Percentiles rank a stretch among this genome's conserved stretches.
Conservation (phyloP, 37 sponge, comb jelly and placozoan species). For the Geodia barretti region DNA sequence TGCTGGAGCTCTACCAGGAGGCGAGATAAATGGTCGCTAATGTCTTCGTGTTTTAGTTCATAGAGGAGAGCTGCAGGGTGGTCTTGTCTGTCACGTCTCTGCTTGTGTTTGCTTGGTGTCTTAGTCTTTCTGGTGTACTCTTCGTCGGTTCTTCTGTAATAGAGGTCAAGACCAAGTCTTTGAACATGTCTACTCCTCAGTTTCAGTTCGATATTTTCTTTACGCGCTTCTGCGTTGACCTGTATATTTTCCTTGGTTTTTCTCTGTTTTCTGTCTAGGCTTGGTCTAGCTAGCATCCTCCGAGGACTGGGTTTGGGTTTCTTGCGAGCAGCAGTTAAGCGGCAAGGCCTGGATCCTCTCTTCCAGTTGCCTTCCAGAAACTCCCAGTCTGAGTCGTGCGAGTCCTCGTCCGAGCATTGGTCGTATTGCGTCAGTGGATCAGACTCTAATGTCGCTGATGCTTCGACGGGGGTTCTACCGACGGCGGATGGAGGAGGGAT, state of each 20-base stretch:
- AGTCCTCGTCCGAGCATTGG: too few relatives aligned
- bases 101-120: neutral
- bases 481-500: too few relatives aligned
- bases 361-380: too few relatives aligned
- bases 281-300: neutral
- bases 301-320: neutral
- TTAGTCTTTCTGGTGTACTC: neutral
- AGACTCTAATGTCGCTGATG: too few relatives aligned
- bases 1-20: conserved; percentile 29
- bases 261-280: neutral
- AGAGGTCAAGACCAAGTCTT: conserved; percentile 5
- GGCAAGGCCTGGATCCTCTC: neutral
- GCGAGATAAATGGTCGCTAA: neutral
- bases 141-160: neutral
- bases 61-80: conserved; percentile 19
- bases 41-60: conserved; percentile 7
- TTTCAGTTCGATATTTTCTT: conserved; percentile 4
- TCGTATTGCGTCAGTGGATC: too few relatives aligned
- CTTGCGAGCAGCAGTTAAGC: neutral
- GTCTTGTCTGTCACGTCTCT: neutral
- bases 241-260: neutral
- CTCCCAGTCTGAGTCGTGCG: too few relatives aligned
- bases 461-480: too few relatives aligned
- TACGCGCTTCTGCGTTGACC: neutral
- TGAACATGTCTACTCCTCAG: neutral